A percentile compares a stretch with the other conserved stretches of the same genome.
phyloP scores from a whole-genome alignment of 92 coral and sea anemone genomes.

The Desmophyllum pertusum region DNA sequence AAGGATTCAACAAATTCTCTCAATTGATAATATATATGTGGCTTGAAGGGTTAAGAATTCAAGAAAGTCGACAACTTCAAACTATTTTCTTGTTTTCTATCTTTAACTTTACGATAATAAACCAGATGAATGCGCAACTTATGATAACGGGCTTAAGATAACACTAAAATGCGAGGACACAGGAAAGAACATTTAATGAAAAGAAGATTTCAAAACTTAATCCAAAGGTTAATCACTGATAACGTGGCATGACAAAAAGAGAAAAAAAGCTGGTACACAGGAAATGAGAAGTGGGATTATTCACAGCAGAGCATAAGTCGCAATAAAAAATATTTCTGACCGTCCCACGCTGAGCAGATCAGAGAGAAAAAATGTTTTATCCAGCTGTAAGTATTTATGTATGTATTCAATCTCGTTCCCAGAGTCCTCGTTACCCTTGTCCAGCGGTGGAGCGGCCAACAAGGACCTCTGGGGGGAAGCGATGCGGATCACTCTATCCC shows the following conservation, averaged over 20 bases:
- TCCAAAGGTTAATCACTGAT: not conserved
- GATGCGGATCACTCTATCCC: too few relatives aligned
- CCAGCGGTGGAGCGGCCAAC: too few relatives aligned
- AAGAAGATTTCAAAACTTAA: not conserved
- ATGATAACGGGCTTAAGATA: not conserved
- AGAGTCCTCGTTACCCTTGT: too few relatives aligned
- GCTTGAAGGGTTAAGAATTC: not conserved
- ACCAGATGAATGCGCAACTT: not conserved
- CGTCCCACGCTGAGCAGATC: not conserved
- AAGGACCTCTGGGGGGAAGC: too few relatives aligned
- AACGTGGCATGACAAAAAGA: not conserved
- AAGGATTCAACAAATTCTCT: too few relatives aligned
- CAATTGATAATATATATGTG: not conserved
- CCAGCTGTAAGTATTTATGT: too few relatives aligned
- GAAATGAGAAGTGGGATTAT: not conserved
- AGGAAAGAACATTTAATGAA: not conserved
- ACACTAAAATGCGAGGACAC: not conserved
- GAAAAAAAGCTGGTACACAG: not conserved
- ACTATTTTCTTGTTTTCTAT: not conserved
- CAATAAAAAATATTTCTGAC: not conserved
- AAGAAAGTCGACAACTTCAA: not conserved
- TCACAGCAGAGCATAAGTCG: not conserved
- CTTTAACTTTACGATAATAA: not conserved
- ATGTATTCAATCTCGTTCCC: too few relatives aligned
- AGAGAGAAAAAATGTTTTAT: not conserved